Percentiles rank a stretch among this genome's conserved stretches.
Conservation (phyloP, 2,113 vertebrate genomes). For the Mobula hypostoma region DNA sequence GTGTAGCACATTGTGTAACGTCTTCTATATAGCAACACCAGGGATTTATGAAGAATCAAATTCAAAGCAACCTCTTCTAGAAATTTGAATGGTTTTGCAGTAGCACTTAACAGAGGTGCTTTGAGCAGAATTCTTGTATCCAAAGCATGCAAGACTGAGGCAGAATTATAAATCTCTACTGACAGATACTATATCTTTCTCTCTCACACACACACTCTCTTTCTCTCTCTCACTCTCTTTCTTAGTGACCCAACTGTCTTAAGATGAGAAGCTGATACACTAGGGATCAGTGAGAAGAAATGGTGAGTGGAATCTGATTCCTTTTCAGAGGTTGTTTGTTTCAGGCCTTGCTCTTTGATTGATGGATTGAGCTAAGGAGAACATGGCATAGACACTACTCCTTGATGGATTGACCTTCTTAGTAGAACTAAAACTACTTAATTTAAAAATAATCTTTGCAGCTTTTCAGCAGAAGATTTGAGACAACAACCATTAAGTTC, state of each 20-base stretch:
- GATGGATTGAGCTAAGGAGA: background rate
- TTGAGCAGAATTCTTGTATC: background rate
- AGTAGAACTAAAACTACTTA: too few species aligned
- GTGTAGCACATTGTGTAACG: background rate
- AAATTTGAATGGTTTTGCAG: background rate
- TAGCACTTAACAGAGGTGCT: background rate
- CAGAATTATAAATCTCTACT: background rate
- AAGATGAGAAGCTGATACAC: background rate
- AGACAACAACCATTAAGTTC: background rate
- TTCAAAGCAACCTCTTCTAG: background rate
- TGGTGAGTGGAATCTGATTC: background rate
- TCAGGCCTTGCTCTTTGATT: background rate
- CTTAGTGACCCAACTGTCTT: background rate
- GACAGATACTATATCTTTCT: background rate
- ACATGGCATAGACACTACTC: background rate
- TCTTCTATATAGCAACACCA: background rate
- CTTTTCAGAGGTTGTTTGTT: background rate
- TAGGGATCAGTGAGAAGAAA: background rate
- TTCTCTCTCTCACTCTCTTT: too few species aligned
- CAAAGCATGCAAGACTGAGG: background rate
- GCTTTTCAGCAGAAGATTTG: background rate
- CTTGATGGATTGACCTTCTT: background rate
- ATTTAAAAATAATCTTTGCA: background rate
- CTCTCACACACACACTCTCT: too few species aligned
- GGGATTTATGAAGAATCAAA: background rate